Base-by-base conservation (phyloP, 1,140 invertebrate species). In the Orussus abietinus region DNA sequence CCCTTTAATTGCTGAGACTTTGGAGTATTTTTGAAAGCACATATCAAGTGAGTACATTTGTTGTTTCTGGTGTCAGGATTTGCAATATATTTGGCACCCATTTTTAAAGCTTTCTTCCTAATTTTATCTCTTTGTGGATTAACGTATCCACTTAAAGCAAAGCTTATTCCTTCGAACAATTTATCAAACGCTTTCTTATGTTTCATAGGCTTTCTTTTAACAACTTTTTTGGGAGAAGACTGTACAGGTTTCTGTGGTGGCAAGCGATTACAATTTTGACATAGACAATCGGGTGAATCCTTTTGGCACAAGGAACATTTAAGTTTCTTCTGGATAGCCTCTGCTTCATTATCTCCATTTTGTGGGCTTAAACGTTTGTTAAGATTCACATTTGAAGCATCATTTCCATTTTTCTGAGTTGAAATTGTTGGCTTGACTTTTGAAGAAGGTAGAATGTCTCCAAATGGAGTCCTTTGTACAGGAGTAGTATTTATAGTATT, bases 11-110 rank as follows among this genome's bases (percentile, higher is more conserved):
- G 58, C 9, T 66, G 57, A 34, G 43, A 60, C 29, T 74, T 74
- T 9, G 71, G 71, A 26, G 71, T 72, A 43, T 74, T 74, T 49
- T 59, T 64, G 38, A 72, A 72, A 26, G 69, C 67, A 57, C 69
- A 72, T 10, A 72, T 62, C 10, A 74, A 56, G 54, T 72, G 61
- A 26, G 63, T 67, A 15, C 69, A 72, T 36, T 45, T 56, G 29
- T 66, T 66, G 38, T 59, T 63, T 4, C 54, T 64, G 4, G 53
- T 62, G 38, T 72, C 63, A 13, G 71, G 69, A 59, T 74, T 40
- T 9, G 57, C 60, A 28, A 69, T 44, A 32, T 74, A 72, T 42
- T 50, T 65, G 3, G 62, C 69, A 3, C 71, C 71, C 71, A 74
- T 74, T 44, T 57, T 38, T 5, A 74, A 21, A 10, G 69, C 69